Evolutionary conservation across 37 sponge, comb jelly and placozoan species (phyloP).

Genomic region (Petrosia ficiformis): DNA sequence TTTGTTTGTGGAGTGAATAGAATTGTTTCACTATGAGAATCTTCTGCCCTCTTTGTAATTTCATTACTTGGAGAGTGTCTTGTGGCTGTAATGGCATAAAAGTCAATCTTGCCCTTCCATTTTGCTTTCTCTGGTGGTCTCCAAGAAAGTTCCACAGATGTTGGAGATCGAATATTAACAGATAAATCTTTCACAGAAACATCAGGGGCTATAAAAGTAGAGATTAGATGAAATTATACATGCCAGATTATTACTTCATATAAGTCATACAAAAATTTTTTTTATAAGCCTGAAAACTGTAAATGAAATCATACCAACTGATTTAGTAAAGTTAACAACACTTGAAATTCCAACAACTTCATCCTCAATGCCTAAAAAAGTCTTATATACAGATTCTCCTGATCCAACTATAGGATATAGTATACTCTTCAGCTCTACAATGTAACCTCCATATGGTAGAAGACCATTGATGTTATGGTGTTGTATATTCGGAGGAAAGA

Average conservation of each 20-base stretch:
- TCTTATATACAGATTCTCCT: neutral
- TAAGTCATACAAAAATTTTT: no score
- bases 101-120: neutral
- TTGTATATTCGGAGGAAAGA: neutral
- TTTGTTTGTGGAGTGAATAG: neutral
- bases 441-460: neutral
- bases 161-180: neutral
- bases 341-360: no score
- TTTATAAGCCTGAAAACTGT: neutral
- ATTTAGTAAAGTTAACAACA: neutral
- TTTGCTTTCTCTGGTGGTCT: neutral
- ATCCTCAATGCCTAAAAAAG: neutral
- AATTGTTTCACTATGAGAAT: neutral
- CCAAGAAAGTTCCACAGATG: constrained; percentile 9
- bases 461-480: neutral
- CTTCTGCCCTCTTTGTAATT: neutral
- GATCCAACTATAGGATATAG: neutral
- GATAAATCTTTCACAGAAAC: neutral
- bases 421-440: neutral
- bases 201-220: neutral
- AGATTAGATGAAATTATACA: no score
- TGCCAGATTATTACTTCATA: no score
- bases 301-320: neutral
- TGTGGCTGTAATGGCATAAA: neutral
- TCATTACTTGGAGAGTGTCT: neutral